Evolutionary conservation across 2,888 invertebrate genomes (phyloP).

Genomic region (Chrysina gloriosa): DNA sequence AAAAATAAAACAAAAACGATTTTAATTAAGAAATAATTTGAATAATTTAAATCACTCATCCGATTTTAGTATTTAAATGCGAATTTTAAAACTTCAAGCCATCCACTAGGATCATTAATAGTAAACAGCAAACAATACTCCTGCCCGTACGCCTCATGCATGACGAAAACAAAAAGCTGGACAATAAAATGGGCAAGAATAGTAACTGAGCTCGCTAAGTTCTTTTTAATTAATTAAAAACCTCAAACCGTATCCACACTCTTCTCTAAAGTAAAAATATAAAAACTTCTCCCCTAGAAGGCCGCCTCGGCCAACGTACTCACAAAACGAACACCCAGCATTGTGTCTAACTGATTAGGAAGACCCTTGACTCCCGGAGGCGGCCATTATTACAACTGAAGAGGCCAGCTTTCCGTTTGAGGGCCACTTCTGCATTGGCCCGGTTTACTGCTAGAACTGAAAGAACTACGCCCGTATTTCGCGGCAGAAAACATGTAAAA

Average conservation of each 20-base stretch:
- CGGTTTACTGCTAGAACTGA: conserved; percentile 47
- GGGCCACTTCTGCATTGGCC: conserved; percentile 57
- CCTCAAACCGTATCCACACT: conserved; percentile 23
- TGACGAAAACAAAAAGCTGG: background rate
- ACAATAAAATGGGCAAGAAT: conserved; percentile 9
- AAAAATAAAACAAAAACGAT: no score
- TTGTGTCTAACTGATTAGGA: conserved; percentile 56
- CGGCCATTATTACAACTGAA: conserved; percentile 57
- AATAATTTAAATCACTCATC: no score
- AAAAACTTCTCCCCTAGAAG: conserved; percentile 45
- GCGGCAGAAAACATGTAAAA: conserved; percentile 45
- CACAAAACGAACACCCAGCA: conserved; percentile 48
- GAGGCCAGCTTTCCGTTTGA: conserved; percentile 57
- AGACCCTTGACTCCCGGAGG: conserved; percentile 53
- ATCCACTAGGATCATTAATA: no score
- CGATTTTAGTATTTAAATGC: background rate
- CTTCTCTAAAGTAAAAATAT: conserved; percentile 23
- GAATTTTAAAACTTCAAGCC: background rate
- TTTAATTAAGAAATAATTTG: no score
- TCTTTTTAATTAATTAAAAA: conserved; percentile 35
- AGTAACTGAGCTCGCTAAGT: background rate
- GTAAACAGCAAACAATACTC: no score
- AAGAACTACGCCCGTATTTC: conserved; percentile 40
- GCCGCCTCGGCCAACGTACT: conserved; percentile 45
- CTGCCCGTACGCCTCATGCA: no score